Conservation (phyloP, 2,797 vertebrate genomes). For the Gallinago solitaria region DNA sequence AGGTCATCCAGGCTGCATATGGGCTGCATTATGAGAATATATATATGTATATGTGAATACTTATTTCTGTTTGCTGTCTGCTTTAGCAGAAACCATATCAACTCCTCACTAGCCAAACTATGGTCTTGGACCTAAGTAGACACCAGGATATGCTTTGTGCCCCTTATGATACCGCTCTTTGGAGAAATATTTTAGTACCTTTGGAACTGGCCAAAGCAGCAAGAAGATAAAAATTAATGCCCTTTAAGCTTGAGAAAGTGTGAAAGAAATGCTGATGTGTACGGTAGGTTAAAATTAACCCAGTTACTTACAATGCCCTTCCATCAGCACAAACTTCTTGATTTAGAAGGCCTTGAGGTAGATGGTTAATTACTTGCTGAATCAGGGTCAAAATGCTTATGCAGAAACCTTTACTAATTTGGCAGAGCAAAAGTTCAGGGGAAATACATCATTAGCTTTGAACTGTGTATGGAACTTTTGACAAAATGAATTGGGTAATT, state of each 20-base stretch:
- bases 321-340: background rate
- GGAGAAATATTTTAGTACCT: background rate
- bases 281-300: conserved; percentile 23
- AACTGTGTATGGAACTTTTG: background rate
- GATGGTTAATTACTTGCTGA: background rate
- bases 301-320: background rate
- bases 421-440: background rate
- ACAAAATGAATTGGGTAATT: background rate
- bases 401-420: background rate
- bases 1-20: background rate
- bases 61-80: background rate
- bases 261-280: background rate
- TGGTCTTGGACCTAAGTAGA: background rate
- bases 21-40: background rate
- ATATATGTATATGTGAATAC: background rate
- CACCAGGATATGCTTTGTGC: background rate
- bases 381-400: background rate
- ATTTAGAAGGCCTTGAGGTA: conserved; percentile 8
- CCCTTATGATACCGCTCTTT: background rate
- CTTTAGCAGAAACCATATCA: background rate
- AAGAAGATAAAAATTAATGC: background rate
- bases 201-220: background rate
- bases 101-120: background rate
- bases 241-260: background rate
- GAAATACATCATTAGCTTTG: background rate